Evolutionary conservation across 2,888 invertebrate genomes (phyloP).

Genomic region (Monopis laevigella): DNA sequence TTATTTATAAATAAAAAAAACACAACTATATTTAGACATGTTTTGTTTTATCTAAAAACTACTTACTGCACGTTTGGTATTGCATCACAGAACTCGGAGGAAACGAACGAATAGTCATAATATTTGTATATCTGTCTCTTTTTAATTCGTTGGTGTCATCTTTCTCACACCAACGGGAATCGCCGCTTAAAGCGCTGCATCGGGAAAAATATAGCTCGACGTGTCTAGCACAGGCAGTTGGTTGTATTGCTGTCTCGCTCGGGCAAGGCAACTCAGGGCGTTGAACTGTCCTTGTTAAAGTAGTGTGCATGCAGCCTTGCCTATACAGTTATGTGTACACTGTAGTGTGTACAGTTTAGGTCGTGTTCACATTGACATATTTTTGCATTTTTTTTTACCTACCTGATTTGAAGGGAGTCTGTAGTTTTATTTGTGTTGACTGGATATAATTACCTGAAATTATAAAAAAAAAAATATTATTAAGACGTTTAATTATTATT

Average conservation of each 20-base stretch:
- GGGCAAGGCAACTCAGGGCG: slow-evolving; percentile 64
- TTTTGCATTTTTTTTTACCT: no score
- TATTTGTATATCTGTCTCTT: slow-evolving; percentile 58
- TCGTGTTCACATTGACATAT: slow-evolving; percentile 37
- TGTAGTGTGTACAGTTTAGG: slow-evolving; percentile 54
- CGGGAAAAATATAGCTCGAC: slow-evolving; percentile 27
- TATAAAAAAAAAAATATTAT: no score
- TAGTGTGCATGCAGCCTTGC: slow-evolving; percentile 66
- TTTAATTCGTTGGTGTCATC: slow-evolving; percentile 40
- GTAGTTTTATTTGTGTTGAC: no score
- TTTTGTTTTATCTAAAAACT: slow-evolving; percentile 60
- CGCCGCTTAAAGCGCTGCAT: slow-evolving; percentile 35
- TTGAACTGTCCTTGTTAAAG: slow-evolving; percentile 65
- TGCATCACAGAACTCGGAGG: slow-evolving; percentile 61
- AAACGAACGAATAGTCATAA: slow-evolving; percentile 66
- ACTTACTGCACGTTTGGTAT: slow-evolving; percentile 48
- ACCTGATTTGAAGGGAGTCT: no score
- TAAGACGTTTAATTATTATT: no score
- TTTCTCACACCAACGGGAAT: slow-evolving; percentile 40
- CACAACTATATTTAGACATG: slow-evolving; percentile 24
- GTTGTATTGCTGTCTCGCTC: slow-evolving; percentile 38
- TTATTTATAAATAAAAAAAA: background rate
- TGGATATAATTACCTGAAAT: no score
- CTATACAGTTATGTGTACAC: slow-evolving; percentile 48
- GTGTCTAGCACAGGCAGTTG: slow-evolving; percentile 28